phyloP scores from a whole-genome alignment of 2,113 vertebrate genomes.

The Lynx canadensis region DNA sequence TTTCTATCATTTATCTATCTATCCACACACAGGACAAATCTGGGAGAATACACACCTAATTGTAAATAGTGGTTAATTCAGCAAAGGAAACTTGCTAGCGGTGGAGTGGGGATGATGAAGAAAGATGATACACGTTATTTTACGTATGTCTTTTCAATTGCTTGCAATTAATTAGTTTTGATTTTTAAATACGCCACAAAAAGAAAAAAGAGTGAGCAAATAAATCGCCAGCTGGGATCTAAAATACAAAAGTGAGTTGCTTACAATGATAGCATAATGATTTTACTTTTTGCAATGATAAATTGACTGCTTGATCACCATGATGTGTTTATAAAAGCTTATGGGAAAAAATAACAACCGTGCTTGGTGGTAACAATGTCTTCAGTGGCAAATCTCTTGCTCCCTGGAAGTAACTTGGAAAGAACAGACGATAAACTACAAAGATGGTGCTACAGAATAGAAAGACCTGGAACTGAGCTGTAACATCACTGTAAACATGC shows the following conservation, averaged over 20 bases:
- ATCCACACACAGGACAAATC: neutral
- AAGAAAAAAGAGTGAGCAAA: conserved; percentile 30
- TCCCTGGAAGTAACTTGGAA: conserved; percentile 18
- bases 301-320: conserved; percentile 35
- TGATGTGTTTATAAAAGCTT: conserved; percentile 25
- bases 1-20: neutral
- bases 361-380: neutral
- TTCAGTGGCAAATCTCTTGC: conserved; percentile 16
- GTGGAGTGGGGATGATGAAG: neutral
- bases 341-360: neutral
- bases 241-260: conserved; percentile 16
- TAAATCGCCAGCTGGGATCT: conserved; percentile 21
- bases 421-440: conserved; percentile 14
- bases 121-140: neutral
- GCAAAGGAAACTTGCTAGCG: neutral
- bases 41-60: neutral
- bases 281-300: neutral
- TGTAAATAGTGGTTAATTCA: neutral
- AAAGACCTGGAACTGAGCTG: neutral
- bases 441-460: neutral
- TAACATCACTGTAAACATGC: neutral
- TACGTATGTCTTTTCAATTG: conserved; percentile 20
- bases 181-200: conserved; percentile 50
- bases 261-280: conserved; percentile 35
- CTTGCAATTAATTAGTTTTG: conserved; percentile 39